Evolutionary conservation across 2,888 invertebrate genomes (phyloP), one percentile per base, ranked within the genome.

Genomic region (Pterostichus niger): DNA sequence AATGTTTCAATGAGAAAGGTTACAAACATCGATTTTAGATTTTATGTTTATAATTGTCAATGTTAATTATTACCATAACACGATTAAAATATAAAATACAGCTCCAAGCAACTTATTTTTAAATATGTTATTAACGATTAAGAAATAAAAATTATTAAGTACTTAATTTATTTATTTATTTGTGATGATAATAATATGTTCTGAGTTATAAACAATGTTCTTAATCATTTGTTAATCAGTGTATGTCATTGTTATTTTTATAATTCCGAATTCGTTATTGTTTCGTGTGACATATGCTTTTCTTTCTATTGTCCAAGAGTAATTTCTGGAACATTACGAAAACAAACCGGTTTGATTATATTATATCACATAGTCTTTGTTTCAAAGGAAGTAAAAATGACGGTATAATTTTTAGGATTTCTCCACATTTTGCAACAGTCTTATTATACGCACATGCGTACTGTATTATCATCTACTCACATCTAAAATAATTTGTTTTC

Each of bases 301-400:
- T 49, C 52, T 46, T 46, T 33, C 33, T 75, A 46, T 75, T 75
- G 75, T 75, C 52, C 24, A 17, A 52, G 31, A 31, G 54, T 46
- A 76, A 52, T 56, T 76, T 76, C 40, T 56, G 54, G 33, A 40
- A 76, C 54, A 76, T 76, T 76, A 35, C 52, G 56, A 76, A 76
- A 76, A 54, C 33, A 56, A 71, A 71, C 68, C 44, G 17, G 68
- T 44, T 71, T 24, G 44, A 31, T 71, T 52, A 61, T 49, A 52
- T 52, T 75, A 52, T 75, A 54, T 75, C 52, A 73, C 46, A n/a
- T n/a, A 13, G 44, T 73, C 46, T 73, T 75, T 75, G 13, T 75
- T 75, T 9, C 75, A 75, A 24, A 54, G 52, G 54, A 75, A 75
- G 54, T 33, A 75, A 52, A 75, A 75, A 75, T 75, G 49, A 49